Conservation (phyloP, 2,797 vertebrate species). For the Sternotherus odoratus region DNA sequence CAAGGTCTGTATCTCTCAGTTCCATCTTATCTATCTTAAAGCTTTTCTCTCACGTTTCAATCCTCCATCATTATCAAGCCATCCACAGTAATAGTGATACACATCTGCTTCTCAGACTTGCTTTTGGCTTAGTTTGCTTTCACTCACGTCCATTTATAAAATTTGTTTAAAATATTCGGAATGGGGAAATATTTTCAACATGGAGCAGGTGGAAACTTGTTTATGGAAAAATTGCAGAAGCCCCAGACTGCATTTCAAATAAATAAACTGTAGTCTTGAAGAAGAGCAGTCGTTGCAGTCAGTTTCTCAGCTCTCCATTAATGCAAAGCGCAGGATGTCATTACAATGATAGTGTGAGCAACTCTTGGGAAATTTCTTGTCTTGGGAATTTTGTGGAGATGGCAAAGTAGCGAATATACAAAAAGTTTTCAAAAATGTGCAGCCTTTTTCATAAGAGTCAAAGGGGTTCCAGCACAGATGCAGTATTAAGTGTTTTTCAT, state of each 20-base stretch:
- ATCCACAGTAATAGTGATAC: slow-evolving; percentile 20
- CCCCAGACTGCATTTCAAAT: slow-evolving; percentile 47
- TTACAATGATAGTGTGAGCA: slow-evolving; percentile 9
- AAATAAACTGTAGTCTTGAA: slow-evolving; percentile 66
- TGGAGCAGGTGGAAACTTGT: slow-evolving; percentile 65
- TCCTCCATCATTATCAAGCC: not conserved
- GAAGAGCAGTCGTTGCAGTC: slow-evolving; percentile 45
- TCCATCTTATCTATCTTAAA: not conserved
- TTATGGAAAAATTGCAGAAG: slow-evolving; percentile 43
- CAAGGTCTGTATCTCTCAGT: not conserved
- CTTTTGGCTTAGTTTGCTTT: slow-evolving; percentile 44
- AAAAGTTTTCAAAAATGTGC: slow-evolving; percentile 18
- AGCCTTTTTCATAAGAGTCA: not conserved
- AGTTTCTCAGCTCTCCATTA: slow-evolving; percentile 56
- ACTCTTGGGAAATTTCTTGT: not conserved
- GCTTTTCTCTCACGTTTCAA: not conserved
- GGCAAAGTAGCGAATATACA: not conserved
- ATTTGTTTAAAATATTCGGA: slow-evolving; percentile 57
- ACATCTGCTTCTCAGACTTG: slow-evolving; percentile 35
- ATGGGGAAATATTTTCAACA: slow-evolving; percentile 46
- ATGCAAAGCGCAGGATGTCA: slow-evolving; percentile 61
- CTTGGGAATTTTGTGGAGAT: not conserved
- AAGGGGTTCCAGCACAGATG: not conserved
- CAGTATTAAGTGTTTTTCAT: not conserved
- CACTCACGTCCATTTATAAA: slow-evolving; percentile 67